Conservation (phyloP, 2,113 vertebrate species). For the Gymnocephalus cernua region DNA sequence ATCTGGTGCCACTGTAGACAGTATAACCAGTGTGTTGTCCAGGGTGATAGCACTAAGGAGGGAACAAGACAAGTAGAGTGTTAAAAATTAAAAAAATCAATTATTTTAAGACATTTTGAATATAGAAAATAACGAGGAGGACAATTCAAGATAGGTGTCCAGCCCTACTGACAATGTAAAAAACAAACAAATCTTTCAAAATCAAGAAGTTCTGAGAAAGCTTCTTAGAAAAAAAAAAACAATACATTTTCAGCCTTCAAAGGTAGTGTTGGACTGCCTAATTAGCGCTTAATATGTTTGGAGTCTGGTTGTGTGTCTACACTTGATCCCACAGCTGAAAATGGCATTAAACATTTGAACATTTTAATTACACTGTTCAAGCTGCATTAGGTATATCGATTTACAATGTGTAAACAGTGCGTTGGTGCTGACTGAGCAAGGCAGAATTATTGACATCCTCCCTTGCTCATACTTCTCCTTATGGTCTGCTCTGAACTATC, state of each 20-base stretch:
- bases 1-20: constrained; percentile 95
- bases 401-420: constrained; percentile 73
- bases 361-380: constrained; percentile 75
- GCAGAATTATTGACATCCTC: constrained; percentile 69
- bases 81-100: not conserved
- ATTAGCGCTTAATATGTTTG: constrained; percentile 43
- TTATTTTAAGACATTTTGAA: not conserved
- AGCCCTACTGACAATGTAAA: not conserved
- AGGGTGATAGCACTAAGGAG: constrained; percentile 92
- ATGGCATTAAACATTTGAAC: constrained; percentile 71
- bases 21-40: constrained; percentile 97
- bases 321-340: constrained; percentile 54
- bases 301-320: constrained; percentile 37
- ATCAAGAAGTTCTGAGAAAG: not conserved
- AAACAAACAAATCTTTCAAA: not conserved
- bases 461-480: constrained; percentile 43
- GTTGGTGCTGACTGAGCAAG: constrained; percentile 67
- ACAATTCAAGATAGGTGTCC: not conserved
- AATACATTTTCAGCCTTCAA: not conserved
- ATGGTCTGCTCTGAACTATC: constrained; percentile 55
- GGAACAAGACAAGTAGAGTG: not conserved
- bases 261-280: not conserved
- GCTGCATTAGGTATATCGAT: constrained; percentile 77
- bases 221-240: constrained; percentile 3
- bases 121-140: not conserved